Base-by-base conservation (phyloP, 2,888 invertebrate genomes). In the Proisotoma minuta region DNA sequence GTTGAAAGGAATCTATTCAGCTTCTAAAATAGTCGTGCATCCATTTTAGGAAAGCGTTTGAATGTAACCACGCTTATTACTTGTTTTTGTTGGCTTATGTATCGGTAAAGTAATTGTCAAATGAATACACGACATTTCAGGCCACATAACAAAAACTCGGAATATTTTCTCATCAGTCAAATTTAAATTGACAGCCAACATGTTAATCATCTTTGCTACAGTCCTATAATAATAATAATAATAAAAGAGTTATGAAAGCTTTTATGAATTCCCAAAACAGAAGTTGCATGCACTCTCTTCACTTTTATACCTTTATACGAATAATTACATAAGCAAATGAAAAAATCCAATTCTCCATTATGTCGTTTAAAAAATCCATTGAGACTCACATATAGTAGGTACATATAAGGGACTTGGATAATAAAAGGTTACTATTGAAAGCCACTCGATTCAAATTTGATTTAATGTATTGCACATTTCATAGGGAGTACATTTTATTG, bases 91-190 rank as follows among this genome's bases (percentile, higher is more conserved):
- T 52, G 52, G 29, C 34, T 34, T 15, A 10, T 34, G 34, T 8
- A 10, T n/a, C n/a, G n/a, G 15, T 34, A 15, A 15, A 8, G 34
- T 34, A 8, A 15, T 34, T 15, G 34, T 34, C 34, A 34, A 34
- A 34, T 34, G 34, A 34, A 34, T 10, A 8, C 8, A 34, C 34
- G 34, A 34, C 34, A 47, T 47, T 47, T 47, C 47, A 8, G 26
- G 8, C 24, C 8, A 27, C 26, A 27, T 24, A 47, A 62, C 23
- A 59, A 63, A 63, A 63, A 63, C 39, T 56, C 59, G 56, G 50
- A 54, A 63, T 63, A 63, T 63, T 57, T 63, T 59, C 57, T 56
- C 63, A 63, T 63, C 63, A 63, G 63, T 63, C 63, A 63, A 60
- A 51, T 59, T 52, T 57, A 60, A 60, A 57, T 60, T 63, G 63